These are phyloP conservation scores for Lydus trimaculatus DNA, from an alignment of 2,888 invertebrate genomes.

Conservation along the genomic window DNA sequence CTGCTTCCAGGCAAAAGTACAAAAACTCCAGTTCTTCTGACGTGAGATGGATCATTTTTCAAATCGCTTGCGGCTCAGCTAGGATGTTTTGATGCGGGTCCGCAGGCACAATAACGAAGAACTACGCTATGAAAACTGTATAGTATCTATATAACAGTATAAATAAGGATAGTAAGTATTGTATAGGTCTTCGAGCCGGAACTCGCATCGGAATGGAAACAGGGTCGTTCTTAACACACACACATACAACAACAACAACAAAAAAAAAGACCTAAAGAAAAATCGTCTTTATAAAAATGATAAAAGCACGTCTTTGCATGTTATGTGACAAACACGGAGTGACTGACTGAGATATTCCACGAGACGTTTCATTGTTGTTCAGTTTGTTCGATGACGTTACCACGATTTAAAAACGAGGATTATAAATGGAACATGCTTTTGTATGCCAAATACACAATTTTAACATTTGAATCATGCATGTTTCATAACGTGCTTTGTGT, in stretches of 20 bases:
- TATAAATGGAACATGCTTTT: slow-evolving; percentile 59
- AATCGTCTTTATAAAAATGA: slow-evolving; percentile 62
- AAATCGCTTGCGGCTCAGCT: slow-evolving; percentile 58
- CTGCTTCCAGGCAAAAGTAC: slow-evolving; percentile 44
- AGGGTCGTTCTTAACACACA: slow-evolving; percentile 49
- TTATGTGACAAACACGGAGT: slow-evolving; percentile 61
- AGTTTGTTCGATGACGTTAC: slow-evolving; percentile 59
- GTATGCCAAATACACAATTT: slow-evolving; percentile 56
- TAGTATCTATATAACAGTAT: slow-evolving; percentile 28
- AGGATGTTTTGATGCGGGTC: slow-evolving; percentile 59
- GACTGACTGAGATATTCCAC: slow-evolving; percentile 62
- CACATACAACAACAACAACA: slow-evolving; percentile 48
- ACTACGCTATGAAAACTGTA: slow-evolving; percentile 17
- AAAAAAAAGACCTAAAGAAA: slow-evolving; percentile 50
- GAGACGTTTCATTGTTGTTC: slow-evolving; percentile 60
- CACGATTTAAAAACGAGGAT: slow-evolving; percentile 57
- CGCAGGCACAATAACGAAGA: slow-evolving; percentile 46
- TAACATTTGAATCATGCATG: slow-evolving; percentile 59
- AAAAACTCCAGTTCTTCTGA: slow-evolving; percentile 51
- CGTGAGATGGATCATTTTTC: slow-evolving; percentile 61
- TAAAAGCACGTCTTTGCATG: slow-evolving; percentile 62
- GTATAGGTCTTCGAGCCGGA: slow-evolving; percentile 49
- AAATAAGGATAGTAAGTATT: slow-evolving; percentile 46
- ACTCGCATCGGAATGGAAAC: slow-evolving; percentile 57
- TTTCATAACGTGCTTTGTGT: slow-evolving; percentile 54